Conservation (phyloP, 2,797 vertebrate genomes). For the Haliaeetus albicilla region DNA sequence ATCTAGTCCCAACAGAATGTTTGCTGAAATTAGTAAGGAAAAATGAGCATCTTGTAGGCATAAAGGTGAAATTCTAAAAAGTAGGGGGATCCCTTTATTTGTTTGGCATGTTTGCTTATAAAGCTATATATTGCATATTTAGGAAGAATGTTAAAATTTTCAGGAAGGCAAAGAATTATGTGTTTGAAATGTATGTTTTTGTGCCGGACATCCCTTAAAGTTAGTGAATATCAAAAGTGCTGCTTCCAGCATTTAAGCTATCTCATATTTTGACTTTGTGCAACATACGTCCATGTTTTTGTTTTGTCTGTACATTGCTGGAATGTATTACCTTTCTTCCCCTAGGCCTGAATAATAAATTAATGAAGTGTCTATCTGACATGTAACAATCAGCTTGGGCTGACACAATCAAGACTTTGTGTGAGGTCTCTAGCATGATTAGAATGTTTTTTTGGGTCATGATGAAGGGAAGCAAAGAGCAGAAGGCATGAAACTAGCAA, state of each 20-base stretch:
- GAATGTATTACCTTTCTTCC: background rate
- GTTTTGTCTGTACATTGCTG: background rate
- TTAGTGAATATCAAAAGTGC: background rate
- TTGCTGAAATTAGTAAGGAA: background rate
- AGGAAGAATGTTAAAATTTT: background rate
- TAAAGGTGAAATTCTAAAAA: background rate
- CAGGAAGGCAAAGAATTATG: background rate
- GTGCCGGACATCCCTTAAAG: background rate
- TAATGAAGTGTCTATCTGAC: background rate
- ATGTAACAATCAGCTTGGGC: background rate
- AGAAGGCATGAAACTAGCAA: background rate
- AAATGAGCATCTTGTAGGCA: background rate
- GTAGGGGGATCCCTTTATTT: background rate
- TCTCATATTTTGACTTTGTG: background rate
- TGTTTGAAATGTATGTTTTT: background rate
- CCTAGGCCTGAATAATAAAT: conserved; percentile 14
- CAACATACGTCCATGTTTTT: background rate
- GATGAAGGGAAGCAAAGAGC: background rate
- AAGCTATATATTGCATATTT: background rate
- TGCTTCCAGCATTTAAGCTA: background rate
- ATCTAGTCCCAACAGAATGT: background rate
- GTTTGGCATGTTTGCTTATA: background rate
- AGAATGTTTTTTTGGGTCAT: background rate
- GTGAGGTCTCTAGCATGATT: background rate
- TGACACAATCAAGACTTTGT: background rate